Conservation (phyloP, 2,888 invertebrate species). For the Aethes cnicana region DNA sequence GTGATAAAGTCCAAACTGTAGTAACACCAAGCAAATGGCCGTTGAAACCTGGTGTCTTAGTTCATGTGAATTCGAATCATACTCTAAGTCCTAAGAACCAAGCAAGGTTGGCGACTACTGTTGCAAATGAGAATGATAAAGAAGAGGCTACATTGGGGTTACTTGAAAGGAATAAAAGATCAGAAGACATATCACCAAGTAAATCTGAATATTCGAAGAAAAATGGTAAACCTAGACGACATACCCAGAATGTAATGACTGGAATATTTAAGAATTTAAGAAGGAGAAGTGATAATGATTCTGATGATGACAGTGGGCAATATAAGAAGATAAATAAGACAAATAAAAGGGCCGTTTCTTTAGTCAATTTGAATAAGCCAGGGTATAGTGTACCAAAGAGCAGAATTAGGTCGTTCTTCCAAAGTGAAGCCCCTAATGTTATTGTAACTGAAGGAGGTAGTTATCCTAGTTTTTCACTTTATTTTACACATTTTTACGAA, state of each 20-base stretch:
- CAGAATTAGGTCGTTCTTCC: conserved; percentile 70
- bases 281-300: conserved; percentile 62
- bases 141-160: conserved; percentile 62
- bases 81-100: conserved; percentile 84
- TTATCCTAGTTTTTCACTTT: conserved; percentile 33
- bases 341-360: conserved; percentile 71
- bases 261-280: conserved; percentile 66
- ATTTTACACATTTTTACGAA: conserved; percentile 12
- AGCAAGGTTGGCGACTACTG: conserved; percentile 53
- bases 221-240: conserved; percentile 60
- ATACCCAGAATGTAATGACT: conserved; percentile 60
- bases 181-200: conserved; percentile 40
- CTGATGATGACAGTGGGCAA: conserved; percentile 73
- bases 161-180: conserved; percentile 62
- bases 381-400: conserved; percentile 63
- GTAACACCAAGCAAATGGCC: conserved; percentile 90
- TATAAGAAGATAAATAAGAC: conserved; percentile 76
- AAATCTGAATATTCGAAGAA: conserved; percentile 68
- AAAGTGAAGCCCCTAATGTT: conserved; percentile 73
- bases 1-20: conserved; percentile 56
- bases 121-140: conserved; percentile 37
- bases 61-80: conserved; percentile 93
- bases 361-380: conserved; percentile 66
- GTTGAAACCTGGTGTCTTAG: conserved; percentile 92
- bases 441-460: conserved; percentile 81